phyloP scores from a whole-genome alignment of 2,888 invertebrate species.

The Eudasyphora cyanicolor region DNA sequence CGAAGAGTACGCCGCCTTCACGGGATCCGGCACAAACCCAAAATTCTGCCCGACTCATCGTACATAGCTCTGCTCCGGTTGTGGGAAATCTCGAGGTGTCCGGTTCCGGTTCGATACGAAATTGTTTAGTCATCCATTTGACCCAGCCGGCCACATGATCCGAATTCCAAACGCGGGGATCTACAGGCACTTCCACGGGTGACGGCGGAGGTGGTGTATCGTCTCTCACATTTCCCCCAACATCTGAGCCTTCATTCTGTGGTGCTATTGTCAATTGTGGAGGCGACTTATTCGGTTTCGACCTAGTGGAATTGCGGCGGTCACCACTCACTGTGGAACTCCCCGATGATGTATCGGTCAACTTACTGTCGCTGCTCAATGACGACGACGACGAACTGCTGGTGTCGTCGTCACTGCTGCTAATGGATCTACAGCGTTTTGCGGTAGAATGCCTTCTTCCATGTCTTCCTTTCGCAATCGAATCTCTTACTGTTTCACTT shows the following conservation, averaged over 20 bases:
- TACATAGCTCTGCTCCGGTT: conserved; percentile 82
- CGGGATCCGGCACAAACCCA: conserved; percentile 81
- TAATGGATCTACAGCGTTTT: conserved; percentile 60
- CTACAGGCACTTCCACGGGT: conserved; percentile 78
- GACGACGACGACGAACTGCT: conserved; percentile 37
- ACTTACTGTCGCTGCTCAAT: conserved; percentile 45
- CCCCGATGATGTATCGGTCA: conserved; percentile 26
- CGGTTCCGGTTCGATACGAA: conserved; percentile 82
- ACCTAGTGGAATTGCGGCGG: neutral
- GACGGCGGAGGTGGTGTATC: conserved; percentile 62
- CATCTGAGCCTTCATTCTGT: neutral
- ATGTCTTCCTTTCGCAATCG: neutral
- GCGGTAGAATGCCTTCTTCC: conserved; percentile 14
- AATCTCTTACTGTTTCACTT: conserved; percentile 16
- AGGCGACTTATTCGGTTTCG: neutral
- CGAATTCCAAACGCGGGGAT: conserved; percentile 84
- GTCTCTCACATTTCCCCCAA: neutral
- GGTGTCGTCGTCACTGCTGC: conserved; percentile 43
- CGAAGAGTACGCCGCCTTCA: conserved; percentile 81
- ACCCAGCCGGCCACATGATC: conserved; percentile 84
- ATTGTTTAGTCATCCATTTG: conserved; percentile 83
- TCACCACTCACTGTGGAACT: neutral
- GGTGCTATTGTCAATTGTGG: neutral
- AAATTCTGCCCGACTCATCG: conserved; percentile 84
- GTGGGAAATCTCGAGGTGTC: conserved; percentile 82